Percentiles rank a stretch among this genome's conserved stretches.
Conservation (phyloP, 2,113 vertebrate genomes). For the Triplophysa rosa region DNA sequence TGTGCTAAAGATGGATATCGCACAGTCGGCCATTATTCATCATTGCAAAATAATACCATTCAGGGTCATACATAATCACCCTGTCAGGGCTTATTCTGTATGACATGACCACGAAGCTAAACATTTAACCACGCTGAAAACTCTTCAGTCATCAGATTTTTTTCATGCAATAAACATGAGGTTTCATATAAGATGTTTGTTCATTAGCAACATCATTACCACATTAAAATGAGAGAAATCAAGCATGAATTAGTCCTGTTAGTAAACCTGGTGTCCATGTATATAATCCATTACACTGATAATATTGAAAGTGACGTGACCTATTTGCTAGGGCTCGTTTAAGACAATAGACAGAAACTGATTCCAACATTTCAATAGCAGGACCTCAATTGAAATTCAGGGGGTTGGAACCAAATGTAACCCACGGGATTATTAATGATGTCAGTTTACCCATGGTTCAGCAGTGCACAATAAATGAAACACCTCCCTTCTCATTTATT, state of each 20-base stretch:
- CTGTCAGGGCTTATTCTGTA: too few relatives aligned
- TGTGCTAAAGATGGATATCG: too few relatives aligned
- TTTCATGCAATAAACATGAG: too few relatives aligned
- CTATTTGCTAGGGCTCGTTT: constrained; percentile 1
- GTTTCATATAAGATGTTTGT: too few relatives aligned
- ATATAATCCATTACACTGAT: constrained; percentile 23
- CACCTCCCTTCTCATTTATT: constrained; percentile 52
- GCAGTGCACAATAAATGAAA: constrained; percentile 57
- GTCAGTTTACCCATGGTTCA: constrained; percentile 57
- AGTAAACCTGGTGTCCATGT: not conserved
- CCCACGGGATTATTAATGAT: constrained; percentile 58
- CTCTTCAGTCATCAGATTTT: too few relatives aligned
- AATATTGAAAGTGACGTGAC: constrained; percentile 34
- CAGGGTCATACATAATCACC: too few relatives aligned
- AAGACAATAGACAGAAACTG: constrained; percentile 15
- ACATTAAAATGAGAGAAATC: not conserved
- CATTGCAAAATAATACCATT: too few relatives aligned
- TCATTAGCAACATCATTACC: not conserved
- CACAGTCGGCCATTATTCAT: too few relatives aligned
- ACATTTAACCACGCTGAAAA: too few relatives aligned
- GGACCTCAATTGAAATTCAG: constrained; percentile 48
- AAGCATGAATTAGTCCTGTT: not conserved
- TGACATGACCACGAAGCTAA: too few relatives aligned
- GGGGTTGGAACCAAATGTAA: constrained; percentile 33
- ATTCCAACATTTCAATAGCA: constrained; percentile 36